These are phyloP conservation scores for Pseudorectes ferrugineus DNA, from an alignment of 2,113 vertebrate genomes.

Conservation along the genomic window DNA sequence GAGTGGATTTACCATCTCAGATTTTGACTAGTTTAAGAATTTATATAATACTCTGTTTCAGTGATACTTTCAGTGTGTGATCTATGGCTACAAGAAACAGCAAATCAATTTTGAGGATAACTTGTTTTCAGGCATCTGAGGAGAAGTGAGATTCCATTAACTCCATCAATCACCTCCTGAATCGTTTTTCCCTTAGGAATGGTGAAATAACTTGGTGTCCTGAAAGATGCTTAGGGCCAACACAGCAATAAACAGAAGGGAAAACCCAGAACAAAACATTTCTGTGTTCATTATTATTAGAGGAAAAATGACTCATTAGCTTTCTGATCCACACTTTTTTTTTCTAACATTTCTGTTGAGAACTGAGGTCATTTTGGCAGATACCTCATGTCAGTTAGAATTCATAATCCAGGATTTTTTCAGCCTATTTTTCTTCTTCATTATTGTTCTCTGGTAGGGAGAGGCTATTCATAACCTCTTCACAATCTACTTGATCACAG, in stretches of 20 bases:
- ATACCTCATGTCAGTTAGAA: neutral
- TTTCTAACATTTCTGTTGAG: neutral
- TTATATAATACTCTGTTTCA: neutral
- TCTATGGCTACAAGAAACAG: constrained; percentile 47
- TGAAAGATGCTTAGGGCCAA: constrained; percentile 29
- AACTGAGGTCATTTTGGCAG: neutral
- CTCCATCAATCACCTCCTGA: constrained; percentile 47
- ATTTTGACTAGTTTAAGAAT: neutral
- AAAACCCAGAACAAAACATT: constrained; percentile 14
- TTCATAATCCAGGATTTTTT: neutral
- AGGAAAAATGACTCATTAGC: neutral
- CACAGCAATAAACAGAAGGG: constrained; percentile 27
- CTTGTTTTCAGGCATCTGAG: constrained; percentile 50
- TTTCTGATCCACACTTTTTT: neutral
- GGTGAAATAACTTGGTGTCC: constrained; percentile 44
- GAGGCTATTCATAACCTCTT: neutral
- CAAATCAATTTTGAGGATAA: constrained; percentile 57
- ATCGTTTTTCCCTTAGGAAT: constrained; percentile 35
- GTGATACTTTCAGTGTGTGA: constrained; percentile 15
- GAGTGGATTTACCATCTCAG: neutral
- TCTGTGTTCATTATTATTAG: neutral
- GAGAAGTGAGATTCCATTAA: constrained; percentile 52
- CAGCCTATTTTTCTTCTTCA: neutral
- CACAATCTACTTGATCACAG: neutral
- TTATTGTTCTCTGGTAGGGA: neutral